These are phyloP conservation scores for Heliconius hewitsoni DNA, from an alignment of 1,140 invertebrate genomes.

Conservation along the genomic window DNA sequence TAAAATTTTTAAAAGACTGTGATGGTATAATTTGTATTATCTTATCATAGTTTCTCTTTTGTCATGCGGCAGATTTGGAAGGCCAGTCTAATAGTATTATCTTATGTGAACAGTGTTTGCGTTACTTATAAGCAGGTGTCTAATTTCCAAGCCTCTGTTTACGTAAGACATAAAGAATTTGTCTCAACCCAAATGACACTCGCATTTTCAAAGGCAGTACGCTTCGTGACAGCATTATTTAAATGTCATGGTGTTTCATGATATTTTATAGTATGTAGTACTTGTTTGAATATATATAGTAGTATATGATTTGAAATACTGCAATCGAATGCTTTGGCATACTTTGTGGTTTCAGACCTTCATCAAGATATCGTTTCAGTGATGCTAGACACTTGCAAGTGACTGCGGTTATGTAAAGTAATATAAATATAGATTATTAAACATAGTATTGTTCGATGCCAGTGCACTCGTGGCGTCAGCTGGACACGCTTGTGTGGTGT, in stretches of 20 bases:
- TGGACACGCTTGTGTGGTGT: slow-evolving; percentile 38
- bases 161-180: slow-evolving; percentile 43
- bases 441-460: slow-evolving; percentile 27
- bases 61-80: slow-evolving; percentile 26
- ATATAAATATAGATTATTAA: slow-evolving; percentile 32
- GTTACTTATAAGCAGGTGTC: slow-evolving; percentile 41
- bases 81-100: slow-evolving; percentile 52
- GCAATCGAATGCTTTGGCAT: not conserved
- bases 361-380: slow-evolving; percentile 6
- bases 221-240: slow-evolving; percentile 50
- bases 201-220: slow-evolving; percentile 13
- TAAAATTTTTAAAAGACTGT: not conserved
- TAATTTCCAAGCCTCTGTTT: slow-evolving; percentile 35
- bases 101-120: slow-evolving; percentile 53
- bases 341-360: not conserved
- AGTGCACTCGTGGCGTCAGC: slow-evolving; percentile 26
- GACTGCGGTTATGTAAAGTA: slow-evolving; percentile 21
- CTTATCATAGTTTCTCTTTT: slow-evolving; percentile 53
- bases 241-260: slow-evolving; percentile 39
- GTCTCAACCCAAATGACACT: slow-evolving; percentile 30
- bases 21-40: slow-evolving; percentile 43
- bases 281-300: not conserved
- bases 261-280: not conserved
- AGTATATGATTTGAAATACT: not conserved
- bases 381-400: slow-evolving; percentile 12